Base-by-base conservation (phyloP, 2,888 invertebrate species). In the Anagyrus pseudococci region DNA sequence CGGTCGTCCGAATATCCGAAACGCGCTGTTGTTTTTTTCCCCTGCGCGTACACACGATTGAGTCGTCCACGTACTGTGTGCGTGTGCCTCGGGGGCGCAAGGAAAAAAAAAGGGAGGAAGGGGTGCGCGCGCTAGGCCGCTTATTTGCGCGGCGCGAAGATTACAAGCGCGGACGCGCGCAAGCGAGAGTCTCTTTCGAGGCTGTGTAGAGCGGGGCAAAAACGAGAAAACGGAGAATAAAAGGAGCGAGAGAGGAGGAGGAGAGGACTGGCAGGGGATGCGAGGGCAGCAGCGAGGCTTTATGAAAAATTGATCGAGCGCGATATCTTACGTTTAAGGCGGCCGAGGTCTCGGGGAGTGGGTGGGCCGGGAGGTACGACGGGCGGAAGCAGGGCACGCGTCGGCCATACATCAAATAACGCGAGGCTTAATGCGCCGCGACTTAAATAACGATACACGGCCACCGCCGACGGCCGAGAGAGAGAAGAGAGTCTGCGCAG, bases 381-480 rank as follows among this genome's bases (percentile, higher is more conserved):
- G 22, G 37, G 74, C 72, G 73, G 72, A 77, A 77, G 71, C 78
- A 72, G 71, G 75, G 77, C 80, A 80, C 80, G 80, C 77, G 78
- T 76, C 69, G 72, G 70, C 75, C 75, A 76, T 80, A 79, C 76
- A 80, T 80, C 80, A 80, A 76, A 77, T 71, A 68, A 71, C 68
- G 68, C 70, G 57, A 49, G 66, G 75, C 77, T 77, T 79, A 80
- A 79, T 78, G 77, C 54, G 44, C 6, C 57, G 59, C 62, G 79
- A 80, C 79, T 80, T 79, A 78, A 80, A 80, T 78, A 78, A 79
- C 80, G 79, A 80, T 79, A 80, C 77, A 76, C 68, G 68, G 67
- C 70, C 19, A 19, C 33, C 19, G 19, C 29, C 29, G 25, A 8
- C 6, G 50, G 19, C 37, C 8, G 19, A 1, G 13, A 22, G 4